phyloP scores from a whole-genome alignment of 2,797 vertebrate genomes.

The Cryptoprocta ferox region DNA sequence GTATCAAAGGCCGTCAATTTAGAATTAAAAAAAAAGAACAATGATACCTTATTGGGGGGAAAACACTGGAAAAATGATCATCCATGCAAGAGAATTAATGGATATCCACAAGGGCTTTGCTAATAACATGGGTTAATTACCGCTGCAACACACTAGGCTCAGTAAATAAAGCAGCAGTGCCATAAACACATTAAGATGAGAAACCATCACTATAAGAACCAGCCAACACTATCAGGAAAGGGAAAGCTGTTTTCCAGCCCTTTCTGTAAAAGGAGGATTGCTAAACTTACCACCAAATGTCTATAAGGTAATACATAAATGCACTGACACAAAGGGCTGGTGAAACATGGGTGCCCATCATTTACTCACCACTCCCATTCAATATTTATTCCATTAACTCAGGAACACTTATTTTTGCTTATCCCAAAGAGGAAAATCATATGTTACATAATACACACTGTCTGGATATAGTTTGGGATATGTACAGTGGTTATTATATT shows the following conservation, averaged over 20 bases:
- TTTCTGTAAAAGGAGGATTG: conserved; percentile 74
- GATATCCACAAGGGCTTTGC: conserved; percentile 90
- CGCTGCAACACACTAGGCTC: conserved; percentile 91
- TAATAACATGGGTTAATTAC: conserved; percentile 97
- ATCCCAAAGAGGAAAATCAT: background rate
- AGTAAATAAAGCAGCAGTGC: conserved; percentile 91
- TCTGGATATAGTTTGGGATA: background rate
- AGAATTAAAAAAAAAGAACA: conserved; percentile 70
- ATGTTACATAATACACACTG: background rate
- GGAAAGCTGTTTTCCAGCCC: conserved; percentile 83
- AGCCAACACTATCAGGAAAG: conserved; percentile 71
- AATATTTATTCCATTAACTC: conserved; percentile 48
- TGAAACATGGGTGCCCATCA: conserved; percentile 11
- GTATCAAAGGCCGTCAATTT: conserved; percentile 57
- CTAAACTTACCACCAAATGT: conserved; percentile 76
- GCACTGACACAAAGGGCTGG: conserved; percentile 46
- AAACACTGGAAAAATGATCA: conserved; percentile 85
- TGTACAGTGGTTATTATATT: conserved; percentile 24
- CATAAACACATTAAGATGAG: conserved; percentile 89
- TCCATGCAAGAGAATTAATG: conserved; percentile 89
- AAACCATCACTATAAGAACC: conserved; percentile 84
- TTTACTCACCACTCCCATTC: conserved; percentile 27
- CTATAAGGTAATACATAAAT: background rate
- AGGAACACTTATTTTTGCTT: background rate
- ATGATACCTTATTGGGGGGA: conserved; percentile 66